Base-by-base conservation (phyloP, 2,888 invertebrate genomes). In the Ormyrus rosae region DNA sequence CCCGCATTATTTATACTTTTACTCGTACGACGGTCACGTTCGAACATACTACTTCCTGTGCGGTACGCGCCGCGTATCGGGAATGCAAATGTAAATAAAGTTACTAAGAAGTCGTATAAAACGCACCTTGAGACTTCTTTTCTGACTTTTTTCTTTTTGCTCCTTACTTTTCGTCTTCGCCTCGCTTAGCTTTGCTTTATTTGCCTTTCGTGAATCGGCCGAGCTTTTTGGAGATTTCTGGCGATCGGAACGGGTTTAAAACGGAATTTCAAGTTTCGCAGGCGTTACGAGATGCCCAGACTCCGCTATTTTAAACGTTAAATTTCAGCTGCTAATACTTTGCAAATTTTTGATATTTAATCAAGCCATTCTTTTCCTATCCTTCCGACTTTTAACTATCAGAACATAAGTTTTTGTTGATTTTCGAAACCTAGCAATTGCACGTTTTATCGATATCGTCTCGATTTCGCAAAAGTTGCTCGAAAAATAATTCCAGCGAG, bases 1-100 rank as follows among this genome's bases (percentile, higher is more conserved):
- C 84, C 83, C 85, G 85, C 84, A 86, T 87, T 87, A 85, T 86
- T 86, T 87, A 85, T 86, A 85, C 85, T 84, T 84, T 85, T 83
- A 83, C 85, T 84, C 81, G 85, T 83, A 86, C 84, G 84, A 85
- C 86, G 86, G 86, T 88, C 88, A 88, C 88, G 88, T 88, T 86
- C 87, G 86, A 86, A 87, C 86, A 85, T 86, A 87, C 86, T 84
- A 86, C 87, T 88, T 88, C 88, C 88, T 87, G 86, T 84, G 87
- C 83, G 81, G 83, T 84, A 83, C 84, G 83, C 86, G 84, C 83
- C 80, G 83, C 84, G 86, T 86, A 86, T 85, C 85, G 85, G 82
- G 85, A 87, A 88, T 87, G 87, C 85, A 86, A 87, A 88, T 87
- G 86, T 84, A 85, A 85, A 85, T 83, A 84, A 85, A 84, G 84